Evolutionary conservation across 2,888 invertebrate species (phyloP).

Genomic region (Drosophila pegasa): DNA sequence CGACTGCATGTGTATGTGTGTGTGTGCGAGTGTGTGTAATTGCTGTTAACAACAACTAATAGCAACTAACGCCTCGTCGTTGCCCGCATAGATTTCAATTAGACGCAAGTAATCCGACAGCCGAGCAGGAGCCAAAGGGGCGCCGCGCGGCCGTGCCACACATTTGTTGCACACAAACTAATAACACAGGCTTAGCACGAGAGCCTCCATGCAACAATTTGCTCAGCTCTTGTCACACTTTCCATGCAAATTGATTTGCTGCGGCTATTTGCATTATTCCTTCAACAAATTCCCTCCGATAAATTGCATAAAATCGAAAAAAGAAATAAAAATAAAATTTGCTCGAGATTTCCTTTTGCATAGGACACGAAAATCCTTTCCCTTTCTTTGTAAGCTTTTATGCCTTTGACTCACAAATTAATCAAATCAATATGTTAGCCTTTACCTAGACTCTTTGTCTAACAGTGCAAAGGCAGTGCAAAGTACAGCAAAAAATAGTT

Average conservation of each 20-base stretch:
- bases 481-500: too few species aligned
- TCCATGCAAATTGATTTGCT: neutral
- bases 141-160: neutral
- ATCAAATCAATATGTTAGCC: neutral
- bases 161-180: neutral
- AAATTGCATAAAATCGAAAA: too few species aligned
- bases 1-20: too few species aligned
- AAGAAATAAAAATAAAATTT: neutral
- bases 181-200: neutral
- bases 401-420: too few species aligned
- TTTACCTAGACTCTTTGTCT: neutral
- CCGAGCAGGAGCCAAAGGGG: neutral
- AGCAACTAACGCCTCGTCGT: slow-evolving; percentile 33
- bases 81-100: slow-evolving; percentile 23
- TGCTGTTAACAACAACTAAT: slow-evolving; percentile 45
- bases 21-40: slow-evolving; percentile 28
- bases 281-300: too few species aligned
- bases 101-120: slow-evolving; percentile 10
- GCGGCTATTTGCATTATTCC: too few species aligned
- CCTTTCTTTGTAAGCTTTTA: too few species aligned
- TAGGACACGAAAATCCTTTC: too few species aligned
- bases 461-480: too few species aligned
- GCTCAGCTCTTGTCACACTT: neutral
- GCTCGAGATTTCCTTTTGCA: neutral
- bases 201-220: neutral